These are phyloP conservation scores for Cheilosia variabilis DNA, from an alignment of 2,888 invertebrate species.

Conservation along the genomic window DNA sequence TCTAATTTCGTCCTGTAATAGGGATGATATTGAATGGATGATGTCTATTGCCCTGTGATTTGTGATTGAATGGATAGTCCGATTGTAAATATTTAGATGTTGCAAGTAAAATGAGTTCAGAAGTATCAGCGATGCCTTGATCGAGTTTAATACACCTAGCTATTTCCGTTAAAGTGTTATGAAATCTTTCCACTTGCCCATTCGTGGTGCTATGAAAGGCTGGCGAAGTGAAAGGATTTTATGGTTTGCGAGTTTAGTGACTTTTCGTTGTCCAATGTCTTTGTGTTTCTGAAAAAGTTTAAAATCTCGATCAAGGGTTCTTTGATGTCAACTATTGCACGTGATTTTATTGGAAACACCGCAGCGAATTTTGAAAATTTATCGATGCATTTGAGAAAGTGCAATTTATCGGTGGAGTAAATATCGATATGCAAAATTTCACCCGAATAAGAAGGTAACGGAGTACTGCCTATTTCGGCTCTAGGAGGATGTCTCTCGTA, in stretches of 20 bases:
- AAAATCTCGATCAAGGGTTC: not conserved
- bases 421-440: too few relatives aligned
- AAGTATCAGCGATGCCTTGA: too few relatives aligned
- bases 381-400: too few relatives aligned
- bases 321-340: not conserved
- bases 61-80: constrained; percentile 22
- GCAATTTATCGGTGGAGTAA: too few relatives aligned
- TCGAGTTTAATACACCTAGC: constrained; percentile 35
- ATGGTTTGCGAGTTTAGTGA: not conserved
- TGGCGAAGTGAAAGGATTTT: not conserved
- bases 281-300: not conserved
- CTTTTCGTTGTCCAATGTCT: not conserved
- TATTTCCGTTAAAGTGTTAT: constrained; percentile 30
- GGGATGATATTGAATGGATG: not conserved
- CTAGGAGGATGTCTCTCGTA: too few relatives aligned
- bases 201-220: constrained; percentile 1
- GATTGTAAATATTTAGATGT: constrained; percentile 2
- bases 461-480: too few relatives aligned
- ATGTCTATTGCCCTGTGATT: constrained; percentile 6
- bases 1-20: not conserved
- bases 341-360: not conserved
- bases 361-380: not conserved
- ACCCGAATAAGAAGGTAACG: too few relatives aligned
- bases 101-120: too few relatives aligned
- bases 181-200: constrained; percentile 40